A percentile compares a stretch with the other conserved stretches of the same genome.
These are phyloP conservation scores for Drosophila nebulosa DNA, from an alignment of 1,140 invertebrate species.

Conservation along the genomic window DNA sequence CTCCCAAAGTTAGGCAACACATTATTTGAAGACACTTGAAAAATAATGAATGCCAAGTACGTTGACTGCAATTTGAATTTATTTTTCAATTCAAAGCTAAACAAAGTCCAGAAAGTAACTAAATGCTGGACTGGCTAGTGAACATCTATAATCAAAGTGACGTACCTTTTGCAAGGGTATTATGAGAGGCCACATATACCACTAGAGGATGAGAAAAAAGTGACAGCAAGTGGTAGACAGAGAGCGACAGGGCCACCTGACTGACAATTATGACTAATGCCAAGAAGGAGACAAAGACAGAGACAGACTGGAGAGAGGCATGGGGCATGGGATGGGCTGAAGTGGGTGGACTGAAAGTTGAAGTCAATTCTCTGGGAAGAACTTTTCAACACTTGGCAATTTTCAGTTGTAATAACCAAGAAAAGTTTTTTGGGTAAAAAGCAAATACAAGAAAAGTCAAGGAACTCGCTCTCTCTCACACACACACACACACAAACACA, in stretches of 20 bases:
- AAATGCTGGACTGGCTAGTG: no score
- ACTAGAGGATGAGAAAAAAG: background rate
- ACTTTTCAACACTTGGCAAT: slow-evolving; percentile 69
- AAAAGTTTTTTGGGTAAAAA: slow-evolving; percentile 19
- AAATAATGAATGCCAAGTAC: no score
- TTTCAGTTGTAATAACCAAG: slow-evolving; percentile 63
- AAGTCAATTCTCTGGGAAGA: slow-evolving; percentile 32
- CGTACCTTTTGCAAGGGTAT: background rate
- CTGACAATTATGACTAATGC: slow-evolving; percentile 67
- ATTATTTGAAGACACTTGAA: no score
- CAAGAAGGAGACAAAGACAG: slow-evolving; percentile 52
- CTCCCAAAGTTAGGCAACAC: no score
- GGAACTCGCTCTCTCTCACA: slow-evolving; percentile 49
- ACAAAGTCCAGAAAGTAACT: no score
- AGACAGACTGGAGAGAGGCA: background rate
- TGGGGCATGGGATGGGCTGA: no score
- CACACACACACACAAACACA: background rate
- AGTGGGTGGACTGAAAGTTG: background rate
- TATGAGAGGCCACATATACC: background rate
- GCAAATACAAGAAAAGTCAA: slow-evolving; percentile 64
- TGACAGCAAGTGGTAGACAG: background rate
- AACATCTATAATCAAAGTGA: background rate
- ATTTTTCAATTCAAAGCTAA: no score
- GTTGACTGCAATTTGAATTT: no score
- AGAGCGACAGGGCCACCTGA: background rate